Conservation (phyloP, 2,113 vertebrate genomes). For the Motacilla tschutschensis region DNA sequence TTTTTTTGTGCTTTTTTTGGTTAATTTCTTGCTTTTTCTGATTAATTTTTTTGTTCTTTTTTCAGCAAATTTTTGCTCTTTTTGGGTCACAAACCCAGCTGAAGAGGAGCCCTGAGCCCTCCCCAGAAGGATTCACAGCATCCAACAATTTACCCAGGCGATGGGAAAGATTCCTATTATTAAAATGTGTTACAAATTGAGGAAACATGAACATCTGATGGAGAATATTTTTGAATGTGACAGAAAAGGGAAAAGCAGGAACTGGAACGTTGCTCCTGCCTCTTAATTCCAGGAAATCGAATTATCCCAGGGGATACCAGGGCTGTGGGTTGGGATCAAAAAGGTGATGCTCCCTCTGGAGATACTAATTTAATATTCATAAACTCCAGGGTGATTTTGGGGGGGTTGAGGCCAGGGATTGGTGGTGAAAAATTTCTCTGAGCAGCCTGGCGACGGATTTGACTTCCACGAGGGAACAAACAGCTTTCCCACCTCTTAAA, state of each 20-base stretch:
- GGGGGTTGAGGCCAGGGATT: background rate
- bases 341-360: background rate
- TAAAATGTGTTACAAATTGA: conserved; percentile 1
- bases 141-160: background rate
- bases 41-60: background rate
- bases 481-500: background rate
- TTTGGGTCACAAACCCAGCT: background rate
- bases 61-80: background rate
- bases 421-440: fast-evolving
- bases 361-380: background rate
- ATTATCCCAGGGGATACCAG: background rate
- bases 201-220: background rate
- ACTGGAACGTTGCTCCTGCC: background rate
- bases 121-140: background rate
- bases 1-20: fast-evolving
- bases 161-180: background rate
- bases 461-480: background rate
- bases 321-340: background rate
- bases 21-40: background rate
- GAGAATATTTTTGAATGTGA: background rate
- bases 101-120: background rate
- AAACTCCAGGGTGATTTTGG: background rate
- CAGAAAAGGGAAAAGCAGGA: background rate
- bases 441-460: background rate
- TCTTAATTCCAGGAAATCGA: background rate